These are phyloP conservation scores for Notolabrus celidotus DNA, from an alignment of 2,797 vertebrate genomes.

Conservation along the genomic window DNA sequence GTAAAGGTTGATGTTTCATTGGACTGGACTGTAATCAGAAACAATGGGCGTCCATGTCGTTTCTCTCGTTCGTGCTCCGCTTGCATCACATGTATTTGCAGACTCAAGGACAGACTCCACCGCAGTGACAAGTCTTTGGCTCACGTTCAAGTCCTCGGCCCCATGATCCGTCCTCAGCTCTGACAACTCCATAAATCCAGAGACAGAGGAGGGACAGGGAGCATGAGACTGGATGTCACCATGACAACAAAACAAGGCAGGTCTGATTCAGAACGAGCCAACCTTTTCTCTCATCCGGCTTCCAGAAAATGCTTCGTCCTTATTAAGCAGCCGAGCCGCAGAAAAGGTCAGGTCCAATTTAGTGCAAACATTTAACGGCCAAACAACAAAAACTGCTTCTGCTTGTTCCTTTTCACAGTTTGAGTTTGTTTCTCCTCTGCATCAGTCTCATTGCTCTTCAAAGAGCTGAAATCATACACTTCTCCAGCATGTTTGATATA, in stretches of 20 bases:
- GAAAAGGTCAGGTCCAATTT: background rate
- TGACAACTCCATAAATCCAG: slow-evolving; percentile 34
- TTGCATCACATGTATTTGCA: background rate
- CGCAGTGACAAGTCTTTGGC: slow-evolving; percentile 41
- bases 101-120: slow-evolving; percentile 28
- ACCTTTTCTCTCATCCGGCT: background rate
- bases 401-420: background rate
- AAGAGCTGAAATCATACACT: background rate
- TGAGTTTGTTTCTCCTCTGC: background rate
- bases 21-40: background rate
- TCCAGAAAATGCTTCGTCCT: background rate
- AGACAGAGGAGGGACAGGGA: background rate
- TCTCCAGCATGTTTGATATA: background rate
- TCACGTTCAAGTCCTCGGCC: slow-evolving; percentile 44
- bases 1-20: background rate
- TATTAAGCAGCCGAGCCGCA: background rate
- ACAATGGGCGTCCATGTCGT: background rate
- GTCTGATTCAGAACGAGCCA: background rate
- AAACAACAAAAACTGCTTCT: background rate
- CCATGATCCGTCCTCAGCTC: slow-evolving; percentile 31
- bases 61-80: background rate
- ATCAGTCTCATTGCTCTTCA: too few relatives aligned
- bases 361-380: background rate
- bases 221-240: slow-evolving; percentile 2
- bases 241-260: background rate